Base-by-base conservation (phyloP, 2,113 vertebrate species). In the Egretta garzetta region DNA sequence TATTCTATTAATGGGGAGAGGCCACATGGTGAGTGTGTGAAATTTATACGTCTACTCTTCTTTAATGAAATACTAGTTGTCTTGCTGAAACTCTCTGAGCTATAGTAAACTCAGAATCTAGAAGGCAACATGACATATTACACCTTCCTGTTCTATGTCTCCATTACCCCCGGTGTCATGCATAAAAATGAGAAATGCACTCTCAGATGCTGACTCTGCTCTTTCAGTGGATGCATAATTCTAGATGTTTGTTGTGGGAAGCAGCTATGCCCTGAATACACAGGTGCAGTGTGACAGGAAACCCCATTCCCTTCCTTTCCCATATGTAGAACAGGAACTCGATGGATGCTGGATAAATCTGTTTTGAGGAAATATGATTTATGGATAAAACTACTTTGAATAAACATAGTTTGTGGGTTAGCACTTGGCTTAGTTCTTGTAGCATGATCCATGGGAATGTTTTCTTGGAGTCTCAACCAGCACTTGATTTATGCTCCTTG, bases 101-200 rank as follows among this genome's bases (percentile, higher is more conserved):
- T 67, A 20, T 8, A 47, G 53, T 43, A 87, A 74, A 58, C 35
- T 15, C 60, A 41, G 66, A 68, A 59, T n/a, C 10, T 33, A 27
- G 52, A 82, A 73, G 59, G 37, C 72, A 83, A 55, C 5, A 23
- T 85, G 73, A 66, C 64, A 66, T 56, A 89, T 53, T 88, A 8
- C 35, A 62, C 50, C 50, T 22, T 75, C 58, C n/a, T 3, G 1
- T 85, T 83, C 58, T 70, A 6, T 28, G 53, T 68, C n/a, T 79
- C 66, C 16, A 15, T 82, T 90, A 73, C 24, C n/a, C 21, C 10
- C 15, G 2, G 8, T n/a, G 58, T 70, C 83, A 70, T 49, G 64
- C 84, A 58, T 72, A 62, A 95, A 66, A 89, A 89, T 94, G 77
- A 94, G 73, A 84, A 94, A 72, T 80, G 45, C 24, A 89, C 58